These are phyloP conservation scores for Pyrocephalus nanus DNA, from an alignment of 2,797 vertebrate species.

Conservation along the genomic window DNA sequence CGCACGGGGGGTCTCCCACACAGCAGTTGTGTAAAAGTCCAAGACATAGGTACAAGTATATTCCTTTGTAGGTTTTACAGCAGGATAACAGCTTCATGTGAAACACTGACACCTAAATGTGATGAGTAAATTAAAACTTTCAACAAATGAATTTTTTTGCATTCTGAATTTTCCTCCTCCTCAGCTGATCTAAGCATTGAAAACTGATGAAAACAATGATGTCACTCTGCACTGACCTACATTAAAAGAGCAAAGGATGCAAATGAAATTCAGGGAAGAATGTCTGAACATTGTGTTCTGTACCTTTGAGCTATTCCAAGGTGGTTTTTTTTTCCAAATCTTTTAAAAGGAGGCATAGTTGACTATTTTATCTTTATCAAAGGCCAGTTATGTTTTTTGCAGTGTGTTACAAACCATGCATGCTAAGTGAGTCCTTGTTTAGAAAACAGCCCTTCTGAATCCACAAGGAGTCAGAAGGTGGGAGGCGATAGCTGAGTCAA, in stretches of 20 bases:
- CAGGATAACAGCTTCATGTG: background rate
- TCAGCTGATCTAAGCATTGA: background rate
- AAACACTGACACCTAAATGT: background rate
- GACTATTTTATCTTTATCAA: background rate
- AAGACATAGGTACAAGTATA: rapidly evolving
- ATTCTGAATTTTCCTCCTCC: background rate
- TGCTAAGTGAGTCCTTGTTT: background rate
- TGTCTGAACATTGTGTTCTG: background rate
- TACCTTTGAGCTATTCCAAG: background rate
- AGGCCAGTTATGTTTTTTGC: background rate
- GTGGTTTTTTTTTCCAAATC: background rate
- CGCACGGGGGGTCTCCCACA: rapidly evolving
- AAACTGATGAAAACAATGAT: background rate
- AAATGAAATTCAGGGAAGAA: background rate
- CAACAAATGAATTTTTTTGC: background rate
- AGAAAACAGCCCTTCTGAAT: background rate
- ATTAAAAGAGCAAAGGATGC: background rate
- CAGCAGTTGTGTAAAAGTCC: background rate
- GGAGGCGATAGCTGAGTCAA: background rate
- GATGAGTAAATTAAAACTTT: background rate
- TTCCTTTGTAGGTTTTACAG: background rate
- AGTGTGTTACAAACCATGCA: background rate
- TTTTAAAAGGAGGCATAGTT: background rate
- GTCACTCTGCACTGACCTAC: background rate
- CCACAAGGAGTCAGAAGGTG: background rate